Conservation (phyloP, 1,140 invertebrate species). For the Bombus waltoni region DNA sequence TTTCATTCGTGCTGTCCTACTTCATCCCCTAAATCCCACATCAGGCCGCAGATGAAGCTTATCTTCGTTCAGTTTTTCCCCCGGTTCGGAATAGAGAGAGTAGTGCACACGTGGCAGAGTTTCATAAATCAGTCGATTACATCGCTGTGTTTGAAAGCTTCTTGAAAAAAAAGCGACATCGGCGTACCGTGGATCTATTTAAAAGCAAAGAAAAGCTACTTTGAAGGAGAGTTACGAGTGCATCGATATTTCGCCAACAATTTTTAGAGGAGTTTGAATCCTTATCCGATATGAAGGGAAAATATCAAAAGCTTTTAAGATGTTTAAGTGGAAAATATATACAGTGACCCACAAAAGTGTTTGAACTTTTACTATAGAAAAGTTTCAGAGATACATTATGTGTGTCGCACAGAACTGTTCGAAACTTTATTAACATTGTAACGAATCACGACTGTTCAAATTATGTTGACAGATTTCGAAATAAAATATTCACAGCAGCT, state of each 20-base stretch:
- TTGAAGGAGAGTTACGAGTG: neutral
- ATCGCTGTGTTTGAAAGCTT: constrained; percentile 7
- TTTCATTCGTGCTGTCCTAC: constrained; percentile 27
- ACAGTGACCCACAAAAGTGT: neutral
- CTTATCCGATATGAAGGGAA: neutral
- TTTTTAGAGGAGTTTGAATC: neutral
- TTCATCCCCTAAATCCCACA: constrained; percentile 34
- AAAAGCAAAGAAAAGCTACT: no score
- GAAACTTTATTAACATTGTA: neutral
- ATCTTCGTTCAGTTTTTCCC: constrained; percentile 32
- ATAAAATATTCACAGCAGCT: neutral
- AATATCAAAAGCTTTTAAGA: neutral
- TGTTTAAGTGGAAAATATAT: neutral
- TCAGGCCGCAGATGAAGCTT: constrained; percentile 23
- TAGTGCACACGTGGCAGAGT: neutral
- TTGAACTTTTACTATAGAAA: neutral
- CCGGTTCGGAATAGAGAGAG: neutral
- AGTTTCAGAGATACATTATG: neutral
- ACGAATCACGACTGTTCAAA: neutral
- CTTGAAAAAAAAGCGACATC: neutral
- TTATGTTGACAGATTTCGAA: neutral
- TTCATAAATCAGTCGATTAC: constrained; percentile 39
- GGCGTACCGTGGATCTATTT: neutral
- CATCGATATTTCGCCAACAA: neutral
- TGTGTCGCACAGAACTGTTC: neutral